phyloP scores from a whole-genome alignment of 1,140 invertebrate species.

The Monochamus saltuarius region DNA sequence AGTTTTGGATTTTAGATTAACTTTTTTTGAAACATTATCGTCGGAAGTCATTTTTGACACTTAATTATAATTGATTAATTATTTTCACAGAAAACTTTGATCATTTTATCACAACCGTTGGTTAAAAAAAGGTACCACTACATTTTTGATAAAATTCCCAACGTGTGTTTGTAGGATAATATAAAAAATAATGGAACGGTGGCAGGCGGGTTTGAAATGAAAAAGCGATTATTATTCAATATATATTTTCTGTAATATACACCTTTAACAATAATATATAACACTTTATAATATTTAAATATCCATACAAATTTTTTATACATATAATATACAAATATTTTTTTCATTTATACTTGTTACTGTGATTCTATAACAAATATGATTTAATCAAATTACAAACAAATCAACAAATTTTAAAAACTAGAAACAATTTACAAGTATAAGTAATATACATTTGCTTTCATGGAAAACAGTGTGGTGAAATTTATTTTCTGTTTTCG shows the following conservation, averaged over 20 bases:
- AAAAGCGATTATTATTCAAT: constrained; percentile 29
- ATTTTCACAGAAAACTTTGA: neutral
- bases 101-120: neutral
- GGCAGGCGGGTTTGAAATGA: constrained; percentile 12
- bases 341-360: constrained; percentile 25
- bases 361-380: constrained; percentile 5
- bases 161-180: neutral
- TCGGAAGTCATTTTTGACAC: constrained; percentile 30
- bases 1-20: constrained; percentile 22
- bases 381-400: constrained; percentile 15
- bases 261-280: constrained; percentile 22
- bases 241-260: constrained; percentile 21
- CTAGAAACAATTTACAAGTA: neutral
- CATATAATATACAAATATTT: constrained; percentile 38
- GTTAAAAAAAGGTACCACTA: neutral
- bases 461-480: constrained; percentile 37
- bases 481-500: constrained; percentile 27
- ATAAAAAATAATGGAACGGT: neutral
- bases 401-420: constrained; percentile 15
- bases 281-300: constrained; percentile 27
- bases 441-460: constrained; percentile 26
- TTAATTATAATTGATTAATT: neutral
- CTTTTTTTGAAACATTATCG: constrained; percentile 18
- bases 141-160: neutral
- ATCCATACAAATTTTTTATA: constrained; percentile 34